Evolutionary conservation across 2,888 invertebrate species (phyloP), one percentile per base, ranked within the genome.

Genomic region (Crioceris asparagi): DNA sequence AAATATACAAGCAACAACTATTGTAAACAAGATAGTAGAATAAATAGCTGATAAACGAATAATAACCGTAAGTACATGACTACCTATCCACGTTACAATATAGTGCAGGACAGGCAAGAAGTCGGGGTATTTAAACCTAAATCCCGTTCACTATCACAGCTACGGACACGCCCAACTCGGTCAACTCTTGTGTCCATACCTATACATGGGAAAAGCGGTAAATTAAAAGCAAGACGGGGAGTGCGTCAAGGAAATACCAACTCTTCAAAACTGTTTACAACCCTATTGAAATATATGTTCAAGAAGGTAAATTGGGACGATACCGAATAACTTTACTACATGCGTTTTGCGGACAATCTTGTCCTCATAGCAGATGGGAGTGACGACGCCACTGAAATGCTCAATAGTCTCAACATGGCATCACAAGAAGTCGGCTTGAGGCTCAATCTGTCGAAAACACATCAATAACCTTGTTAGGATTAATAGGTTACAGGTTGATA

Each of bases 251-350:
- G 14, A 11, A 11, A 29, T 11, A 29, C 29, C 14, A 29, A 5
- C 29, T 29, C 29, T n/a, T 11, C 29, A 29, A 29, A 29, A 29
- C 29, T 7, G 29, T 29, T 29, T 29, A 29, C 7, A 5, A 29
- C 29, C 29, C 29, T 11, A 11, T 29, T 29, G 11, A 11, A 11
- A 29, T 29, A 7, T 29, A 29, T 29, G n/a, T 29, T 29, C 29
- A 5, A 29, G 29, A 29, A 29, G 11, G 11, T 29, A 7, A 29
- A 29, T 29, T 29, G 29, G 29, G 6, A 29, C 14, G n/a, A 11
- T 29, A 29, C 21, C 21, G 32, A 32, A 18, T 4, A 17, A 3
- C 32, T 32, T 4, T 4, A 18, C 17, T 19, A 32, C 12, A n/a
- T 32, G 19, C 4, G 23, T 18, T 17, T 32, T 18, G 23, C 32